Base-by-base conservation (phyloP, 2,797 vertebrate species). In the Mormyrus proboscirostris region DNA sequence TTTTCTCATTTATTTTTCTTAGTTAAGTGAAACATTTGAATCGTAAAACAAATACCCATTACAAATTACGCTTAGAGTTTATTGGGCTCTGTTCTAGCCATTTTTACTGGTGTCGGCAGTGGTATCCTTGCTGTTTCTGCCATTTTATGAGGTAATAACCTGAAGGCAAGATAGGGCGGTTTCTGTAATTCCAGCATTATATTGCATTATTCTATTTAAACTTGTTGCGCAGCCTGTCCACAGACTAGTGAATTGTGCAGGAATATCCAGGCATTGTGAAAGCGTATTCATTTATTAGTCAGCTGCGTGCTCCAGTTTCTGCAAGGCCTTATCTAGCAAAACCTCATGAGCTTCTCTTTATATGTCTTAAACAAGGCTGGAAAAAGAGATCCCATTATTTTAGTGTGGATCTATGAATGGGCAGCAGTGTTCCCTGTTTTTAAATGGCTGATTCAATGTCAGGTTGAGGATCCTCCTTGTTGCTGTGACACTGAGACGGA, bases 361-460 rank as follows among this genome's bases (percentile, higher is more conserved):
- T 96, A 94, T 94, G 95, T 95, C 94, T 96, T 96, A 95, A 96
- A 96, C 95, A 96, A 96, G 95, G 93, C 95, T 94, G 95, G 95
- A 95, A 96, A 96, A 96, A 94, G 96, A 95, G 94, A 94, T 95
- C 94, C 95, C 95, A 96, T 96, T 96, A 96, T 96, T 95, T 96
- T 95, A 93, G 95, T 92, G 93, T 93, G 94, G 93, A 89, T 92
- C 92, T 91, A 94, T 96, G 96, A 96, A 96, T 96, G 94, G 94
- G 92, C 90, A 88, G 91, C 95, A 94, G 94, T 96, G 96, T 96
- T 96, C 95, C 94, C 94, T 95, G 95, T 96, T 96, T 95, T 96
- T 96, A 96, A 96, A 96, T 96, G 95, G 95, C 95, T 96, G 95
- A 96, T 96, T 96, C 95, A 96, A 95, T 96, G 96, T 96, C 96